Conservation (phyloP, 2,888 invertebrate species). For the Nomada fabriciana region DNA sequence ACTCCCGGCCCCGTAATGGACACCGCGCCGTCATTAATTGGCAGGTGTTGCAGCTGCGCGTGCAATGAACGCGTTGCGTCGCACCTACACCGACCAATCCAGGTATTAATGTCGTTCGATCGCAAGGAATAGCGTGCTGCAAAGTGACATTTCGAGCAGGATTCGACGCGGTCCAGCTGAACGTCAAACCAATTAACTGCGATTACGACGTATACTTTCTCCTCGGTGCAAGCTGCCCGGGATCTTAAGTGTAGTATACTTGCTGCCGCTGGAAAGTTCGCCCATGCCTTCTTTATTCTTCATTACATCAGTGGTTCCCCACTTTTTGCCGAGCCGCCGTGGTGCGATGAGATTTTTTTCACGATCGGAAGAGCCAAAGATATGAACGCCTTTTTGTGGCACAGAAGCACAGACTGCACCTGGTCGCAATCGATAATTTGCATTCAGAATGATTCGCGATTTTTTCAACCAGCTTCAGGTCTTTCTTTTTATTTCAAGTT, state of each 20-base stretch:
- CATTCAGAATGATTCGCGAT: too few species aligned
- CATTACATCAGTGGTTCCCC: too few species aligned
- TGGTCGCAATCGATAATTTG: too few species aligned
- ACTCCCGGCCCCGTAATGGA: conserved; percentile 32
- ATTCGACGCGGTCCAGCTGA: not conserved
- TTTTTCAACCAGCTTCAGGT: too few species aligned
- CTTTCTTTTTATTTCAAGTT: too few species aligned
- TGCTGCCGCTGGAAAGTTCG: too few species aligned
- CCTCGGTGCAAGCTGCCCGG: conserved; percentile 5
- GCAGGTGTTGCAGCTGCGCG: conserved; percentile 71
- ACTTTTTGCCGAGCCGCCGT: too few species aligned
- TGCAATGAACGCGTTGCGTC: conserved; percentile 2
- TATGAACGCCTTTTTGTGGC: too few species aligned
- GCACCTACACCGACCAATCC: conserved; percentile 12
- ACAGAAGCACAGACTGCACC: too few species aligned
- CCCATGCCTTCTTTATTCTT: too few species aligned
- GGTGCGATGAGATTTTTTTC: too few species aligned
- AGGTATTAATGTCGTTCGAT: conserved; percentile 17
- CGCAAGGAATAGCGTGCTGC: conserved; percentile 28
- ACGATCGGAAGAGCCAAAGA: too few species aligned
- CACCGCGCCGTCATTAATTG: conserved; percentile 33
- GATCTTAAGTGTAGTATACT: not conserved
- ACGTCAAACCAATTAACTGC: conserved; percentile 9
- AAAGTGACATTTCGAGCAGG: conserved; percentile 40
- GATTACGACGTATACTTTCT: conserved; percentile 26